These are phyloP conservation scores for Muraenolepis orangiensis DNA, from an alignment of 2,797 vertebrate genomes.

Conservation along the genomic window DNA sequence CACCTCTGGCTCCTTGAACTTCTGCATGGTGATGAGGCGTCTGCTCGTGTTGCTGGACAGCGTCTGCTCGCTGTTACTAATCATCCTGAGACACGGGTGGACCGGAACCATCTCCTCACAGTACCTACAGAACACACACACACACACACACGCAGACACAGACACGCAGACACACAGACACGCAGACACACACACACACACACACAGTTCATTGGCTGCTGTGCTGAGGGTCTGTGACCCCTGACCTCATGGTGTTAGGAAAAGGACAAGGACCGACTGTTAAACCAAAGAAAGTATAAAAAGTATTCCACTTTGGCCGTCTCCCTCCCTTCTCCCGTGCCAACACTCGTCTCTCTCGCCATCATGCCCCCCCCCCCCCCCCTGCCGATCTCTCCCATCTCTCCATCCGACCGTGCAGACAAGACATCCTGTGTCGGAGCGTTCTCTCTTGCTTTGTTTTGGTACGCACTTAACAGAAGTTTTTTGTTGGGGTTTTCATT, in stretches of 20 bases:
- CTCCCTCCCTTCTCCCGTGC: too few species aligned
- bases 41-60: constrained; percentile 95
- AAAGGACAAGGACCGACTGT: not conserved
- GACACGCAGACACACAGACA: too few species aligned
- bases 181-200: too few species aligned
- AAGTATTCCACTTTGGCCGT: too few species aligned
- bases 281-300: too few species aligned
- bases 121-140: constrained; percentile 73
- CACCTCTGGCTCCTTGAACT: constrained; percentile 92
- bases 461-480: too few species aligned
- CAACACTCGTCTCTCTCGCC: too few species aligned
- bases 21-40: constrained; percentile 96
- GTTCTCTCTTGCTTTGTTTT: too few species aligned
- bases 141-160: constrained; percentile 2
- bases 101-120: constrained; percentile 87
- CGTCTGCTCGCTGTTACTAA: constrained; percentile 96
- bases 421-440: not conserved
- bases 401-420: not conserved
- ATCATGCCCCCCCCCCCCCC: not conserved
- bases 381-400: too few species aligned
- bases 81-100: constrained; percentile 87
- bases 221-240: not conserved
- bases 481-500: too few species aligned
- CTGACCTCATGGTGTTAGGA: not conserved
- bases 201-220: too few species aligned